Conservation (phyloP, 2,888 invertebrate genomes). For the Blastobasis lacticolella region DNA sequence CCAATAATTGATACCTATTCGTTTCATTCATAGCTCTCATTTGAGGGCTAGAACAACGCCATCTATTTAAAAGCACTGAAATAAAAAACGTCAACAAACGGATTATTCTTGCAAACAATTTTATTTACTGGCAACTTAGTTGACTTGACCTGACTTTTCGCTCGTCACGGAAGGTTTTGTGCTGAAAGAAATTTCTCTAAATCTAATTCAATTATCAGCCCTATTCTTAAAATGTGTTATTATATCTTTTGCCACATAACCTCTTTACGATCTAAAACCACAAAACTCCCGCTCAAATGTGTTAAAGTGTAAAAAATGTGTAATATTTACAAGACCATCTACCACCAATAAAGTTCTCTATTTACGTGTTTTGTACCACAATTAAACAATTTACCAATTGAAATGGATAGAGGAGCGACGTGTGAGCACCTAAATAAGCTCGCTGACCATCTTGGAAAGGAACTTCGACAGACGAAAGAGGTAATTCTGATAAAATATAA, state of each 20-base stretch:
- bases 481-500: slow-evolving; percentile 32
- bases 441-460: slow-evolving; percentile 49
- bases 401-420: slow-evolving; percentile 65
- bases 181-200: slow-evolving; percentile 63
- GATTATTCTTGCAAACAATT: too few species aligned
- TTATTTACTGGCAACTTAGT: background rate
- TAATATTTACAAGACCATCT: slow-evolving; percentile 21
- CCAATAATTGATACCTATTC: too few species aligned
- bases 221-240: slow-evolving; percentile 47
- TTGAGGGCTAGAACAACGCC: too few species aligned
- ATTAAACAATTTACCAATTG: slow-evolving; percentile 30
- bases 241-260: slow-evolving; percentile 10
- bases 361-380: slow-evolving; percentile 32
- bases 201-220: slow-evolving; percentile 57
- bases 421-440: slow-evolving; percentile 67
- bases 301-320: slow-evolving; percentile 32
- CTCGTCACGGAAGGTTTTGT: slow-evolving; percentile 67
- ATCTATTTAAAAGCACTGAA: too few species aligned
- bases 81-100: too few species aligned
- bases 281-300: slow-evolving; percentile 23
- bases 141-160: slow-evolving; percentile 52
- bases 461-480: slow-evolving; percentile 64
- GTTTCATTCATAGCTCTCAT: too few species aligned
- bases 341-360: slow-evolving; percentile 32
- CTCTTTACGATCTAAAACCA: slow-evolving; percentile 3